Evolutionary conservation across 2,797 vertebrate genomes (phyloP).

Genomic region (Mormyrus proboscirostris): DNA sequence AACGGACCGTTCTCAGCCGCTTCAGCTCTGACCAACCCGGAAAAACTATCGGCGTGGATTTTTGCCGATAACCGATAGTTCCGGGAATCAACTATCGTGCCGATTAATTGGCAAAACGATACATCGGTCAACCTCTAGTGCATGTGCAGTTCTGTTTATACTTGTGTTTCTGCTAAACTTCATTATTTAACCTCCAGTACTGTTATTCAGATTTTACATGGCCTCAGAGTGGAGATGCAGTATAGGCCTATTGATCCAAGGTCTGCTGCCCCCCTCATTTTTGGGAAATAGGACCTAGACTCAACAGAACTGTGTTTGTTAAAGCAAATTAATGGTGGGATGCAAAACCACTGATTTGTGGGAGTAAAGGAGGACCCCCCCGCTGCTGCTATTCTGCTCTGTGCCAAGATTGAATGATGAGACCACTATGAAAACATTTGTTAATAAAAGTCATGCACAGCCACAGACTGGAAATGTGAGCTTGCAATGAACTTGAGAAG

Average conservation of each 20-base stretch:
- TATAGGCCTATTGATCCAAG: not conserved
- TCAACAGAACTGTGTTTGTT: not conserved
- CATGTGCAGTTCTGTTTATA: not conserved
- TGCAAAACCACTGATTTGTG: not conserved
- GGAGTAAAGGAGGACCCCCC: not conserved
- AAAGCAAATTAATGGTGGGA: not conserved
- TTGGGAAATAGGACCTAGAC: not conserved
- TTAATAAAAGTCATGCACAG: conserved; percentile 22
- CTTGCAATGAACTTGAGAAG: not conserved
- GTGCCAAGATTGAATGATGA: conserved; percentile 25
- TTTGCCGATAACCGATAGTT: too few species aligned
- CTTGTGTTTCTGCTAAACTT: not conserved
- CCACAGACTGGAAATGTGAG: conserved; percentile 34
- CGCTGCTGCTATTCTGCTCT: not conserved
- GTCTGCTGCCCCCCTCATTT: not conserved
- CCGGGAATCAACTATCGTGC: too few species aligned
- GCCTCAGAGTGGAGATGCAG: not conserved
- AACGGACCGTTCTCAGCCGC: too few species aligned
- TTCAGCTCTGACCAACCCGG: too few species aligned
- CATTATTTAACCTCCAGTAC: not conserved
- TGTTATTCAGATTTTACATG: not conserved
- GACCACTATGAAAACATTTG: conserved; percentile 33
- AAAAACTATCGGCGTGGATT: too few species aligned
- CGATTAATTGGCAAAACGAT: too few species aligned
- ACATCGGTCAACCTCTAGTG: not conserved